Evolutionary conservation across 2,888 invertebrate genomes (phyloP), one percentile per base, ranked within the genome.

Genomic region (Epistrophe eligans): DNA sequence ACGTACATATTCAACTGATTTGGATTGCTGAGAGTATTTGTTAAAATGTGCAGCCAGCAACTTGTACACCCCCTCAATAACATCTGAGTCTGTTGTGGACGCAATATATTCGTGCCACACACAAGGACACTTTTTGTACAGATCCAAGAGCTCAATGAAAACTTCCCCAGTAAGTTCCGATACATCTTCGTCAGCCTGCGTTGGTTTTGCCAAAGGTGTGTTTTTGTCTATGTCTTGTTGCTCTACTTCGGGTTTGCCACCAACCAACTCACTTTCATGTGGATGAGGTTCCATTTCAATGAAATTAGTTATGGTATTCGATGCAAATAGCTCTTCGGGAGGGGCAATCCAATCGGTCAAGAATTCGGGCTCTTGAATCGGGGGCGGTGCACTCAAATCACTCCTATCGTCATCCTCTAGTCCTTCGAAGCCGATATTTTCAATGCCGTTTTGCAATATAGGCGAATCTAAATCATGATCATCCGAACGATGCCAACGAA

Each of bases 401-500:
- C 77, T 84, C 17, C 48, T 32, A 1, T 77, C 28, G 11, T 84
- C 80, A 8, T 85, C 66, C 13, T 85, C 72, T 10, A 62, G 11
- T 28, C 17, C 15, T 8, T 81, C 84, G 35, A 73, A 77, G 8
- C 38, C 38, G 13, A 19, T 19, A 32, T 70, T 60, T n/a, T 43
- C 40, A 11, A 24, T 15, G 1, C 58, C 64, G 2, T 67, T 77
- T 17, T 77, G 72, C 1, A 81, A 57, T 15, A 48, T 38, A 0
- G 84, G 81, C 2, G 84, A 81, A 55, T 81, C 48, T 4, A 73
- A 32, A 60, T 77, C 77, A 57, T 77, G 32, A 60, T 77, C 77
- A 50, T 85, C 84, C 7, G 84, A 85, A 13, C 84, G 77, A 58
- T 85, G 84, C 84, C 84, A 85, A 19, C 81, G 52, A 15, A 85